Evolutionary conservation across 2,797 vertebrate genomes (phyloP).

Genomic region (Emys orbicularis): DNA sequence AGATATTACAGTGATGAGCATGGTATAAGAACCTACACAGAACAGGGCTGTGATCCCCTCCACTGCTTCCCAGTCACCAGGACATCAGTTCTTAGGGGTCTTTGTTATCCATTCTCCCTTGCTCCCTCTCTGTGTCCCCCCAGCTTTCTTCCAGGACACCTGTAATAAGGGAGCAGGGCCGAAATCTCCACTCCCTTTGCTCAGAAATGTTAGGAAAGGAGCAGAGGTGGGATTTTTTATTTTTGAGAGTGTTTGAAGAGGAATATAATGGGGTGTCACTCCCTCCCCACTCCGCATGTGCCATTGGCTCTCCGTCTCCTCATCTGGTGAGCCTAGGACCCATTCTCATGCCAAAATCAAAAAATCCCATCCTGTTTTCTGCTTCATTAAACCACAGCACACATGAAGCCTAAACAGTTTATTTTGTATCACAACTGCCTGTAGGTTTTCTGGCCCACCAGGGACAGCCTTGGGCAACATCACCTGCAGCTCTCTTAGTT

Average conservation of each 20-base stretch:
- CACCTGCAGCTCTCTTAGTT: too few relatives aligned
- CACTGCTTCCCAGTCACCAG: not conserved
- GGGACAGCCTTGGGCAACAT: too few relatives aligned
- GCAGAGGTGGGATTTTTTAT: not conserved
- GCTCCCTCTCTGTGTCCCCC: not conserved
- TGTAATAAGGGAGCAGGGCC: not conserved
- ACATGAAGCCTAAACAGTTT: too few relatives aligned
- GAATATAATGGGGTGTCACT: not conserved
- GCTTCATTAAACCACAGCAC: too few relatives aligned
- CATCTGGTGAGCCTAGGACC: not conserved
- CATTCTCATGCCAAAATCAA: too few relatives aligned
- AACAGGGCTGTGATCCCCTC: not conserved
- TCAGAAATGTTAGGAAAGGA: not conserved
- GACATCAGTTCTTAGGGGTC: not conserved
- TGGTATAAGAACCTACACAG: not conserved
- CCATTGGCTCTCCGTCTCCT: not conserved
- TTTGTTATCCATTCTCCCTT: too few relatives aligned
- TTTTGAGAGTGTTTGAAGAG: not conserved
- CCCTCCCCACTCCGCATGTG: not conserved
- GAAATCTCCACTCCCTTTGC: not conserved
- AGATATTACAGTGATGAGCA: too few relatives aligned
- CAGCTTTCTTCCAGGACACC: not conserved
- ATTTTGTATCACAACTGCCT: too few relatives aligned
- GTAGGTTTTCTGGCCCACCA: too few relatives aligned
- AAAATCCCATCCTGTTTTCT: too few relatives aligned